Evolutionary conservation across 2,113 vertebrate genomes (phyloP).

Genomic region (mouse (Mus musculus)): GRCm39 chr5:18703501-18704000

Average conservation of each 20-base stretch:
- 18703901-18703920: background rate
- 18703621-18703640: conserved; percentile 43
- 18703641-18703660: conserved; percentile 44
- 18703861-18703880: background rate
- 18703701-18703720: conserved; percentile 19
- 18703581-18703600: background rate
- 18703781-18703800: background rate
- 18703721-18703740: conserved; percentile 45
- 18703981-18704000: too few relatives aligned
- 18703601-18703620: background rate
- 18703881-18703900: background rate
- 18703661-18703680: conserved; percentile 59
- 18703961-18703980: too few relatives aligned
- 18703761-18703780: conserved; percentile 38
- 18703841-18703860: background rate
- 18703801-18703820: background rate
- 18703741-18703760: conserved; percentile 4
- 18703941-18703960: background rate
- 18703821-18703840: background rate
- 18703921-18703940: background rate
- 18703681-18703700: conserved; percentile 30
- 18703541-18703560: background rate
- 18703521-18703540: background rate
- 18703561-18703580: background rate
- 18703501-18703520: too few relatives aligned